These are phyloP conservation scores for Drosophila ustulata DNA, from an alignment of 2,888 invertebrate genomes.

Conservation along the genomic window DNA sequence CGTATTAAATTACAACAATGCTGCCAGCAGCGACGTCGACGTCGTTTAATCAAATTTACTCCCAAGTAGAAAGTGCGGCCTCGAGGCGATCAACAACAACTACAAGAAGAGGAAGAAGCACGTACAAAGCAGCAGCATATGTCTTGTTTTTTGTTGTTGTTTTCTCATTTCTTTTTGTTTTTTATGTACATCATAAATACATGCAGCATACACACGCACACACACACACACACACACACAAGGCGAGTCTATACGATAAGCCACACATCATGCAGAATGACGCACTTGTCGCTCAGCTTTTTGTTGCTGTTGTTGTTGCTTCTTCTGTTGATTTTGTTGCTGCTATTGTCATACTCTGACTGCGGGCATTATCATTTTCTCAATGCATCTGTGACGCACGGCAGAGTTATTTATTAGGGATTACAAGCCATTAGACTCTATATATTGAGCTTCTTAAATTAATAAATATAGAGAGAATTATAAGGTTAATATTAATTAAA, in stretches of 20 bases:
- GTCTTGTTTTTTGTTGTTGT: not conserved
- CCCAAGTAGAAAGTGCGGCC: conserved; percentile 53
- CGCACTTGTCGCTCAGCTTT: conserved; percentile 64
- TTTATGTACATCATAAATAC: conserved; percentile 21
- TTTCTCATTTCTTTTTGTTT: not conserved
- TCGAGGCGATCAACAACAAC: conserved; percentile 25
- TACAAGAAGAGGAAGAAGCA: conserved; percentile 9
- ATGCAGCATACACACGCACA: conserved; percentile 8
- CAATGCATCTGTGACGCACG: not conserved
- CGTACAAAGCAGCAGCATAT: conserved; percentile 18
- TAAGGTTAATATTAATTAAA: no score
- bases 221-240: not conserved
- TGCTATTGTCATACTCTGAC: not conserved
- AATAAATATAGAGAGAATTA: no score
- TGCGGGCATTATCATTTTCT: not conserved
- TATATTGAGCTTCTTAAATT: no score
- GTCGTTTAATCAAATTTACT: conserved; percentile 68
- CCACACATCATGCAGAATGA: conserved; percentile 66
- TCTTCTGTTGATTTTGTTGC: conserved; percentile 3
- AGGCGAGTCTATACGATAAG: conserved; percentile 1
- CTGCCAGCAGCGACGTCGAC: conserved; percentile 25
- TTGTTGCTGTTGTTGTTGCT: conserved; percentile 8
- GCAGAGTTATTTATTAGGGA: no score
- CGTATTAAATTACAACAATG: conserved; percentile 66
- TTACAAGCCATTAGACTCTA: no score